These are phyloP conservation scores for Scaptomyza caliginosa DNA, from an alignment of 2,888 invertebrate species.

Conservation along the genomic window DNA sequence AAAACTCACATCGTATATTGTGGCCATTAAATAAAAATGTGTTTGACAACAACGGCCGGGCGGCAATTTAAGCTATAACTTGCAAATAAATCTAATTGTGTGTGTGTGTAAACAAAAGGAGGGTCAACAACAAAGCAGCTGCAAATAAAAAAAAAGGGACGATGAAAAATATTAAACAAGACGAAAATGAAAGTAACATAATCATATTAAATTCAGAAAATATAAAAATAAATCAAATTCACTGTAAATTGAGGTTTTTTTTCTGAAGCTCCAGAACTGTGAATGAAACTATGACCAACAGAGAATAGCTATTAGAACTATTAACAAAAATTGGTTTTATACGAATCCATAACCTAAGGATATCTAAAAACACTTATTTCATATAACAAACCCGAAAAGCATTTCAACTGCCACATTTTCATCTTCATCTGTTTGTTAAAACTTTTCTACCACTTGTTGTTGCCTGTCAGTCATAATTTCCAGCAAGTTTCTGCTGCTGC, in stretches of 20 bases:
- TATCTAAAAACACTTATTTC: slow-evolving; percentile 8
- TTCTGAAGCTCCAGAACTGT: too few relatives aligned
- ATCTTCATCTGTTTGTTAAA: slow-evolving; percentile 8
- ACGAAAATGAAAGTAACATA: neutral
- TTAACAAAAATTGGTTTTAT: neutral
- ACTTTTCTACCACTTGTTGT: slow-evolving; percentile 10
- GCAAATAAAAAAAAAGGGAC: slow-evolving; percentile 18
- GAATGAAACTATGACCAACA: too few relatives aligned
- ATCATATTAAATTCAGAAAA: neutral
- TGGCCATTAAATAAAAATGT: slow-evolving; percentile 32
- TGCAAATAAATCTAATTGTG: slow-evolving; percentile 76
- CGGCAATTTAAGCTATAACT: slow-evolving; percentile 66
- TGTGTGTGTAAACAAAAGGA: slow-evolving; percentile 36
- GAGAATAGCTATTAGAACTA: too few relatives aligned
- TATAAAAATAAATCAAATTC: slow-evolving; percentile 1
- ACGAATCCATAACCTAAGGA: neutral
- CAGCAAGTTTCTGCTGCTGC: slow-evolving; percentile 18
- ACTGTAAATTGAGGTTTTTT: too few relatives aligned
- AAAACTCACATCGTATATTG: slow-evolving; percentile 3
- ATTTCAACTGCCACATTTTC: neutral
- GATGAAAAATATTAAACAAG: neutral
- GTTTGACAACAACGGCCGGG: slow-evolving; percentile 23
- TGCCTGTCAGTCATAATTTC: slow-evolving; percentile 36
- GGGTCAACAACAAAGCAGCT: slow-evolving; percentile 32
- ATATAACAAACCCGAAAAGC: neutral